Evolutionary conservation across 2,888 invertebrate genomes (phyloP), one percentile per base, ranked within the genome.

Genomic region (Lymantria dispar): DNA sequence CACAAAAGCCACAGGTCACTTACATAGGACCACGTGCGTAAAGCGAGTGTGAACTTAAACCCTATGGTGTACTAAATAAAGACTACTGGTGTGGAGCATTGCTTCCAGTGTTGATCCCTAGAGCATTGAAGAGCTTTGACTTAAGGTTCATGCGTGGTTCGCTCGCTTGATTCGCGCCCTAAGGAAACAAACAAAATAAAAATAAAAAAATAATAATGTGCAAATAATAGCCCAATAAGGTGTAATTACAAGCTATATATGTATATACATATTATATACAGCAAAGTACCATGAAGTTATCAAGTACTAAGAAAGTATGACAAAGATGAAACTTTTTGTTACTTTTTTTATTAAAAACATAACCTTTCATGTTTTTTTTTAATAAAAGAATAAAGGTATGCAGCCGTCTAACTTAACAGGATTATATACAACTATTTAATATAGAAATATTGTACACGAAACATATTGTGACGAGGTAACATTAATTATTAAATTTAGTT

Each of bases 91-190:
- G 89, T 72, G 87, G 83, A 78, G 85, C 62, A 70, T 66, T 79
- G 77, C 77, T 92, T 76, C 88, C 93, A 70, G 95, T 94, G 92
- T 95, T 94, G 91, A 96, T 94, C 80, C 96, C 96, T 90, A 96
- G 93, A 81, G 94, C 96, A 93, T 95, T 95, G 93, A 96, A 96
- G 85, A 96, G 93, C 94, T 96, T 96, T 89, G 94, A 95, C 93
- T 95, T 96, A 83, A 96, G 93, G 92, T 95, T 95, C 92, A 94
- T 94, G 89, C 93, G 94, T 80, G 93, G 94, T 93, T 93, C 94
- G 92, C 88, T 94, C 93, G 89, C 93, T 92, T 83, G 94, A 91
- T 92, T 94, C 90, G 92, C 92, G 91, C 91, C 94, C 94, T 92
- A 93, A 87, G 92, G 89, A 73, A 71, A 80, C 84, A 87, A 84